Conservation (phyloP, 2,113 vertebrate species). For the Xyliphius kryptos region DNA sequence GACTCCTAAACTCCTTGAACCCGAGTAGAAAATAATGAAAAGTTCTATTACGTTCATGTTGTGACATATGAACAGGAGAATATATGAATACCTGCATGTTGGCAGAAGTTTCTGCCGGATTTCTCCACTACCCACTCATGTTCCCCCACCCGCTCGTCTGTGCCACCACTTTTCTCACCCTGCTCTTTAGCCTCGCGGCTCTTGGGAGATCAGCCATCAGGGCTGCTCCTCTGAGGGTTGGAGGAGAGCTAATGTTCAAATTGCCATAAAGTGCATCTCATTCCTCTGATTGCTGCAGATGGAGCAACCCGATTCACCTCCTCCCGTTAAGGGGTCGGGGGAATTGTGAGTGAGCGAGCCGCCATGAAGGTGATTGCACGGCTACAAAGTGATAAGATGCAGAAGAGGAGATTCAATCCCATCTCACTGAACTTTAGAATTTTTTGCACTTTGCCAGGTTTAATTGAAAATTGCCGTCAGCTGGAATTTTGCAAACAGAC, state of each 20-base stretch:
- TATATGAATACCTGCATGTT: background rate
- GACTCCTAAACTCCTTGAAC: no score
- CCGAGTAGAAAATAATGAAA: no score
- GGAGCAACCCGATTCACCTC: constrained; percentile 25
- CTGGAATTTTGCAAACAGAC: no score
- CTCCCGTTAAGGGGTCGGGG: background rate
- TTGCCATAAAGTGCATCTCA: constrained; percentile 33
- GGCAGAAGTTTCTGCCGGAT: background rate
- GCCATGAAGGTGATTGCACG: constrained; percentile 34
- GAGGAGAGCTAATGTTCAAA: constrained; percentile 24
- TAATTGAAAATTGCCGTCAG: no score
- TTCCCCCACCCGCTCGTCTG: background rate
- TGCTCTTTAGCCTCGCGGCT: constrained; percentile 1
- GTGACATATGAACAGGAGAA: no score
- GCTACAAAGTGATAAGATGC: constrained; percentile 25
- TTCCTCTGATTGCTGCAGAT: constrained; percentile 34
- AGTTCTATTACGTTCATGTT: no score
- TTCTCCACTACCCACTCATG: background rate
- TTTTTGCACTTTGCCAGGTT: no score
- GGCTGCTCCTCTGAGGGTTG: constrained; percentile 22
- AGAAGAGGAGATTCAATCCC: no score
- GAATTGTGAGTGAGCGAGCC: constrained; percentile 12
- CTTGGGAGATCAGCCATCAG: constrained; percentile 21
- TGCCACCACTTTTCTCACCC: background rate
- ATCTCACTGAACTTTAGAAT: no score